Base-by-base conservation (phyloP, 1,140 invertebrate species). In the Drosophila kikkawai region DNA sequence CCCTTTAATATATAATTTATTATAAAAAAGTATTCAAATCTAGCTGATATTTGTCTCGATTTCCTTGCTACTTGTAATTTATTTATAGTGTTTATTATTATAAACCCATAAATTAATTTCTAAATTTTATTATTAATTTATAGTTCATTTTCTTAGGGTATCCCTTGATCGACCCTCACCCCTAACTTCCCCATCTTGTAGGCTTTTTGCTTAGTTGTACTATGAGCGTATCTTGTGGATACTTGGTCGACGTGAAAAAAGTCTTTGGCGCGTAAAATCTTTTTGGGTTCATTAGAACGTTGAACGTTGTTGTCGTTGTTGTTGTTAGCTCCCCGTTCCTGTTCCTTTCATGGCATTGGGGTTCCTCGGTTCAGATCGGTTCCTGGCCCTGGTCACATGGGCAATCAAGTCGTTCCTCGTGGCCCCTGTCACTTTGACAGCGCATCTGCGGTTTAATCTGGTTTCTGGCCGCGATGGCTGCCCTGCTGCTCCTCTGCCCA, bases 231-330 rank as follows among this genome's bases (percentile, higher is more conserved):
- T 79, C 76, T 79, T 58, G 61, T 61, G 53, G 69, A 71, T 85
- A 79, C 63, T 59, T 51, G 50, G 29, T 32, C 75, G 80, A 80
- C 68, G 76, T 87, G 63, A 90, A 90, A 82, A 87, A 87, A 84
- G 68, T 68, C 80, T 84, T 88, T 90, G 84, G 84, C 81, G 84
- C 84, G 85, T 88, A 85, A 88, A 88, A 90, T 88, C 85, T 81
- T 90, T 73, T 85, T 67, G 84, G 85, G 84, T 88, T 88, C 85
- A 88, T 88, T 88, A 88, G 84, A 88, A 88, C 84, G 84, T 88
- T 88, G 84, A 75, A 88, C 85, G 84, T 81, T 71, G 67, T 68
- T 55, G 64, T 59, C 41, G 70, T 55, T 32, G 26, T 26, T n/a
- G 41, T 7, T 47, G 44, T 26, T n/a, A 34, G 65, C 34, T 41